These are phyloP conservation scores for Dicyrtomina minuta DNA, from an alignment of 2,888 invertebrate species.

Conservation along the genomic window DNA sequence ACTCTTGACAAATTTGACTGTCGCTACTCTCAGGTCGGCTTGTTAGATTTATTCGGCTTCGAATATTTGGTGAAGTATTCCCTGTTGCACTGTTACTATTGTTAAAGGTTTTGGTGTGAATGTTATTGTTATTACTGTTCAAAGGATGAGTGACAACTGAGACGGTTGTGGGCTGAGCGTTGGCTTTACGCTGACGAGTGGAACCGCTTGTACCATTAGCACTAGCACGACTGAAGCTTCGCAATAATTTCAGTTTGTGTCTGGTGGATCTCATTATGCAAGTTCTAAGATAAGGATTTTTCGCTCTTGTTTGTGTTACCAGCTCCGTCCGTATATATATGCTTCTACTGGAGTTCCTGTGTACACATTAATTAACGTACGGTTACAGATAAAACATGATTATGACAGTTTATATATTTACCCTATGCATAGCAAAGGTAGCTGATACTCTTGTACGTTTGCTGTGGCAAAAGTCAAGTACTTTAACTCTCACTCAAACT, in stretches of 20 bases:
- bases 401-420: no score
- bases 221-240: conserved; percentile 52
- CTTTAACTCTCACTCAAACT: background rate
- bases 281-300: background rate
- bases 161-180: conserved; percentile 23
- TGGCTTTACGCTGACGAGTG: conserved; percentile 30
- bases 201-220: conserved; percentile 30
- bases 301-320: background rate
- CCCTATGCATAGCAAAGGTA: no score
- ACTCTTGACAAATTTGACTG: conserved; percentile 14
- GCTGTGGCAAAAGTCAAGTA: no score
- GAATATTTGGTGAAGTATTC: background rate
- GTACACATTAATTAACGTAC: background rate
- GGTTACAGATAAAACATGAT: no score
- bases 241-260: conserved; percentile 52
- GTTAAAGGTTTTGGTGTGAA: conserved; percentile 22
- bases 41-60: background rate
- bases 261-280: conserved; percentile 52
- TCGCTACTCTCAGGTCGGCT: background rate
- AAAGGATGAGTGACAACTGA: conserved; percentile 16
- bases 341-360: background rate
- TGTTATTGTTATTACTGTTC: conserved; percentile 28
- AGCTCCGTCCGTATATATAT: background rate
- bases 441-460: no score
- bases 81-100: background rate